Conservation (phyloP, 2,797 vertebrate genomes). For the Hyperoplus immaculatus region DNA sequence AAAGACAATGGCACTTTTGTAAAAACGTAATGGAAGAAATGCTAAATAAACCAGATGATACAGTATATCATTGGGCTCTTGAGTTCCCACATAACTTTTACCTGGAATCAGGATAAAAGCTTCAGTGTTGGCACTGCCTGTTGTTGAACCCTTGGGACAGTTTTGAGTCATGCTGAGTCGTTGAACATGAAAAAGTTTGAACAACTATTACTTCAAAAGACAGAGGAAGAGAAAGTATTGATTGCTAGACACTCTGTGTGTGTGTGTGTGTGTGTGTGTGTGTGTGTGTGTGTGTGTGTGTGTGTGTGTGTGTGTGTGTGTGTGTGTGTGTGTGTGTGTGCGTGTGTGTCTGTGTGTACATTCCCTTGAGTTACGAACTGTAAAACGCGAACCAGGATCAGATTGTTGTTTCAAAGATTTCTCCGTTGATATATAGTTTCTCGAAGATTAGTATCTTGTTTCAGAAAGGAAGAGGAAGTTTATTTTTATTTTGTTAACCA, state of each 20-base stretch:
- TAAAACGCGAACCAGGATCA: not conserved
- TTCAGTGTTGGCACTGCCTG: not conserved
- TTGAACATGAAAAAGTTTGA: constrained; percentile 16
- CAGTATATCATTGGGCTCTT: not conserved
- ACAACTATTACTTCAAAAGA: not conserved
- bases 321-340: too few relatives aligned
- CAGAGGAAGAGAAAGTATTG: not conserved
- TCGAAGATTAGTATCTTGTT: not conserved
- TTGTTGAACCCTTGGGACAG: not conserved
- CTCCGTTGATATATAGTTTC: not conserved
- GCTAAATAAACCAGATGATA: not conserved
- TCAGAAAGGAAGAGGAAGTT: not conserved
- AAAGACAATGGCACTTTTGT: not conserved
- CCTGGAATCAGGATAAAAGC: constrained; percentile 15
- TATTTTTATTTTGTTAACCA: not conserved
- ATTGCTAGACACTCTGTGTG: not conserved
- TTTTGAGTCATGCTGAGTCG: constrained; percentile 26
- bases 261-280: too few relatives aligned
- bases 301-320: too few relatives aligned
- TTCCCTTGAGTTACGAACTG: not conserved
- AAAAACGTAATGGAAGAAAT: not conserved
- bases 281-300: too few relatives aligned
- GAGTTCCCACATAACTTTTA: too few relatives aligned
- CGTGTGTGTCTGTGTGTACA: too few relatives aligned
- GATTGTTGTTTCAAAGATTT: not conserved